A percentile compares a stretch with the other conserved stretches of the same genome.
Evolutionary conservation across 2,797 vertebrate species (phyloP).

Genomic region (Antrozous pallidus): DNA sequence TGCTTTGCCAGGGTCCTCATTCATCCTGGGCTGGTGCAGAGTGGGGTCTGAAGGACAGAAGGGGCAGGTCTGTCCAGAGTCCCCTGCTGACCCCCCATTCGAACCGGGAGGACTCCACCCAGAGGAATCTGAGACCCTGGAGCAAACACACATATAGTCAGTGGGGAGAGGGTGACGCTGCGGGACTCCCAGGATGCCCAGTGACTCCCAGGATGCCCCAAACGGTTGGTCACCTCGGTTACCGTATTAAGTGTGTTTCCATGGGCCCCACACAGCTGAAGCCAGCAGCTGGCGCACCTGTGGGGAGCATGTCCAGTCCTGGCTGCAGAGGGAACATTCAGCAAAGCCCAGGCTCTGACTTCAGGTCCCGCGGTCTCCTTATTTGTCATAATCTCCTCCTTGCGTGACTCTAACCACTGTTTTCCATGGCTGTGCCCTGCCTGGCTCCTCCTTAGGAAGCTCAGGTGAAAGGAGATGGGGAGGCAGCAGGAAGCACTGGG

Average conservation of each 20-base stretch:
- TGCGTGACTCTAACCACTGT: neutral
- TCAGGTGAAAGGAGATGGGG: rapidly evolving
- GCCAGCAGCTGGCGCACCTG: rapidly evolving
- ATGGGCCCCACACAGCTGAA: rapidly evolving
- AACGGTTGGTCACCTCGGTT: rapidly evolving
- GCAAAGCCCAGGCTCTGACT: neutral
- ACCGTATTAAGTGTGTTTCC: too few relatives aligned
- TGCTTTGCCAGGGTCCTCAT: rapidly evolving
- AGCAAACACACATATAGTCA: neutral
- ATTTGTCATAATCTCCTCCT: too few relatives aligned
- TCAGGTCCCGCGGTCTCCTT: neutral
- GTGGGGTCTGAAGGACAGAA: neutral
- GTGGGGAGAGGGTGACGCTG: rapidly evolving
- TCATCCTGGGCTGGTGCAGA: neutral
- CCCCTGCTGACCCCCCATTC: rapidly evolving
- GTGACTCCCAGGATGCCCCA: neutral
- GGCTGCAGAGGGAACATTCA: neutral
- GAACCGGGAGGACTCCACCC: neutral
- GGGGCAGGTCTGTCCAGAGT: too few relatives aligned
- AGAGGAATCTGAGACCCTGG: neutral
- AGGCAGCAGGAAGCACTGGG: rapidly evolving
- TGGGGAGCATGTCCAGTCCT: rapidly evolving
- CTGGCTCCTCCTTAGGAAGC: neutral
- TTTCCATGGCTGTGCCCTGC: neutral
- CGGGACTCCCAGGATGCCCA: neutral